Evolutionary conservation across 1,140 invertebrate genomes (phyloP), one percentile per base, ranked within the genome.

Genomic region (Saccostrea cuccullata): DNA sequence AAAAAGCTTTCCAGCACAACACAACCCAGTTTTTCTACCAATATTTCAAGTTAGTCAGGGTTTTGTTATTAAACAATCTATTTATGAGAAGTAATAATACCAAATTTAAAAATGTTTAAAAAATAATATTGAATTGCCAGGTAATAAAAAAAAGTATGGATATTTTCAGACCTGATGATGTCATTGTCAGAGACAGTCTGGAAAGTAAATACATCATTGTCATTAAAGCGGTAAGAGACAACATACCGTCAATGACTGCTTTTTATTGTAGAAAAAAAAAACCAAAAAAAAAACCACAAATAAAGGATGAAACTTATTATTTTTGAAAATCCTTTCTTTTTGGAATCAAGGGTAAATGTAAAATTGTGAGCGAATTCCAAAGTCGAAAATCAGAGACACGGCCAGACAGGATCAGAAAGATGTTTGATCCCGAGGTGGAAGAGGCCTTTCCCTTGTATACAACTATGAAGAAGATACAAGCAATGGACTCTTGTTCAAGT

Each of bases 1-100:
- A 93, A 47, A 82, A 85, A 23, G 82, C 87, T 15, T 91, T 93
- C n/a, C 87, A 89, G 15, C 64, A 90, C 2, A 83, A 91, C 58
- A 86, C 91, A 0, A 87, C 85, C 47, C 89, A 92, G 40, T 93
- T 93, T 73, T 93, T 93, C 87, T 93, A 92, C 85, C 93, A 93
- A 85, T 92, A 90, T 77, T 92, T 92, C 85, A 91, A 90, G 93
- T 93, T 86, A 89, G 89, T 83, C 40, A 47, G 0, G 55, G 5
- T 83, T 55, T 6, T 47, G 5, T 20, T n/a, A 2, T 20, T 64
- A 5, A 17, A 20, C 17, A 2, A 23, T 3, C 3, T 82, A 17
- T 15, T 23, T 13, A 12, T 23, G 23, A 82, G 30, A 36, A 36
- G 30, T 15, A 82, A 26, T 30, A 77, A 82, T 9, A 9, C 3